Conservation (phyloP, 2,113 vertebrate genomes). For the Hymenochirus boettgeri region DNA sequence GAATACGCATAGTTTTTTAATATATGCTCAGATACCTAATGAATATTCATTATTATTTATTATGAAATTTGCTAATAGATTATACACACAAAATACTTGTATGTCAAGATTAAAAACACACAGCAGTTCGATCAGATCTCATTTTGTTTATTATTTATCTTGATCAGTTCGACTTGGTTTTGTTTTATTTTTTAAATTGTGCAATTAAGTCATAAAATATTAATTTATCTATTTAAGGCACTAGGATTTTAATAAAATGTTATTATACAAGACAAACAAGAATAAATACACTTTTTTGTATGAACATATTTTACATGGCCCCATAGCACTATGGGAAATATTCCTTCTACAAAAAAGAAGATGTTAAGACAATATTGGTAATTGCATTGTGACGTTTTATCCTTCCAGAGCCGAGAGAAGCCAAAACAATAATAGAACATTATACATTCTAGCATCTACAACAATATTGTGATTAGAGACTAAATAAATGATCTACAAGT, state of each 20-base stretch:
- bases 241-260: slow-evolving; percentile 56
- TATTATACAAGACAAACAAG: slow-evolving; percentile 78
- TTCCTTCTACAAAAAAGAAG: slow-evolving; percentile 84
- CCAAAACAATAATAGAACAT: slow-evolving; percentile 19
- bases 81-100: no score
- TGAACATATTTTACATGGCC: slow-evolving; percentile 89
- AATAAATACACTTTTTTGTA: slow-evolving; percentile 98
- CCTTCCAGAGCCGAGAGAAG: slow-evolving; percentile 27
- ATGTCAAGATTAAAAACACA: neutral
- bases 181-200: slow-evolving; percentile 36
- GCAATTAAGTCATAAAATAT: slow-evolving; percentile 47
- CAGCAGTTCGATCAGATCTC: neutral
- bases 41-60: no score
- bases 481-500: no score
- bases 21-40: no score
- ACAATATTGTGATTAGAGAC: slow-evolving; percentile 36
- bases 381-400: slow-evolving; percentile 33
- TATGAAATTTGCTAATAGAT: no score
- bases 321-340: slow-evolving; percentile 83
- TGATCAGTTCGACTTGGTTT: slow-evolving; percentile 26
- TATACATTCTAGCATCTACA: slow-evolving; percentile 6
- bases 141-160: slow-evolving; percentile 25
- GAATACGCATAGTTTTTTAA: no score
- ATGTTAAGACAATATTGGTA: slow-evolving; percentile 66
- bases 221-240: slow-evolving; percentile 56